Evolutionary conservation across 2,113 vertebrate genomes (phyloP), one percentile per base, ranked within the genome.

Genomic region (Leucopsar rothschildi): DNA sequence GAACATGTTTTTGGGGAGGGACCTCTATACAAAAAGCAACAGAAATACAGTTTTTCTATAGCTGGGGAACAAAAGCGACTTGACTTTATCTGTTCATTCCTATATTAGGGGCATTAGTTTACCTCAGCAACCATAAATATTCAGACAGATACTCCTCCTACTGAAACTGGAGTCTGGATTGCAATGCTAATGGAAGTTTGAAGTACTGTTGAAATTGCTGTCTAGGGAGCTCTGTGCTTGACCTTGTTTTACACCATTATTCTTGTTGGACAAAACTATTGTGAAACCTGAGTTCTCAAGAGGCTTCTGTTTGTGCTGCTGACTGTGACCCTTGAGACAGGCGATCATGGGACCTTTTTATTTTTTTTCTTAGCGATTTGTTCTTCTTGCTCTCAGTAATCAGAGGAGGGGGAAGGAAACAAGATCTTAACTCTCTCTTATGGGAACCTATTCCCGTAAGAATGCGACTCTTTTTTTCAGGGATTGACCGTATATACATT

Each of bases 201-300:
- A 91, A 95, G 56, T 59, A 14, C 40, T 75, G 15, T 68, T 92
- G 85, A 69, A 83, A 88, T n/a, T 64, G 59, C 42, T 91, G 78
- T 76, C 65, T 79, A 22, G 76, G 47, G 42, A 83, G 25, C 82
- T 72, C 50, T 82, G 20, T 72, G 57, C 75, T 93, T 92, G 86
- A 92, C 72, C 70, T 77, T 88, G 66, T 91, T 94, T 76, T 77
- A 68, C 10, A 11, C 29, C 20, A 20, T 89, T 91, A 79, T 80
- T 88, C 65, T 80, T 78, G 83, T 45, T 76, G 73, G 65, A 89
- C 85, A 90, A 68, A 84, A 64, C 81, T 75, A 7, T 73, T 85
- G 86, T 81, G 84, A 90, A 88, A 87, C 89, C 69, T 63, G 69
- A 91, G 37, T 92, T 86, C 84, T 93, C 84, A 75, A 86, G 89